Base-by-base conservation (phyloP, 2,888 invertebrate species). In the Theretra japonica region DNA sequence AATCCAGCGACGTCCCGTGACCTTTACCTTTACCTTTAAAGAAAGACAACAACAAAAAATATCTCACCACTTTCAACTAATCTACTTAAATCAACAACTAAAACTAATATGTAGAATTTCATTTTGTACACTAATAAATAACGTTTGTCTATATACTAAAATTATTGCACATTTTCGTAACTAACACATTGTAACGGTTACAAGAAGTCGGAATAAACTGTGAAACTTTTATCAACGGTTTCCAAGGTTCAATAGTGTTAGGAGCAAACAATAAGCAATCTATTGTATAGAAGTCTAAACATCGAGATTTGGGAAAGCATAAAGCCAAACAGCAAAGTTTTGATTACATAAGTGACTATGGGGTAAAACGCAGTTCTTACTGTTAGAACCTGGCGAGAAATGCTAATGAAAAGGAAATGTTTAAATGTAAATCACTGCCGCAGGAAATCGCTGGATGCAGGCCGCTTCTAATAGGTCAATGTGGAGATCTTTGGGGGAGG, bases 41-140 rank as follows among this genome's bases (percentile, higher is more conserved):
- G 53, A 21, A 25, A 25, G 8, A 53, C 33, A 30, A 4, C 53
- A 48, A 15, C 1, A 5, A 62, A 21, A 72, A 25, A 30, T 48
- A n/a, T 30, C 71, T 85, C 83, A 90, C 90, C 90, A 70, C 83
- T 80, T 70, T 81, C 74, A 73, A 86, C 80, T 75, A 73, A 73
- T 70, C 73, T 73, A 77, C 76, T 78, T 76, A 72, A 73, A 79
- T 75, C 73, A 69, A 80, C 50, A 60, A 77, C 50, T 73, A 82
- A 70, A 78, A 78, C 71, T 77, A 80, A 73, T 65, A 79, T 74
- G 76, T 11, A 41, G 1, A 19, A 30, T 30, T 7, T 30, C 65
- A 65, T 65, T 65, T 41, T 48, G 23, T 17, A 25, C 48, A 23
- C 5, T 65, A 33, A 23, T 4, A 23, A 48, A 65, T 48, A 21